Evolutionary conservation across 2,797 vertebrate genomes (phyloP).

Genomic region (Rhinoraja longicauda): DNA sequence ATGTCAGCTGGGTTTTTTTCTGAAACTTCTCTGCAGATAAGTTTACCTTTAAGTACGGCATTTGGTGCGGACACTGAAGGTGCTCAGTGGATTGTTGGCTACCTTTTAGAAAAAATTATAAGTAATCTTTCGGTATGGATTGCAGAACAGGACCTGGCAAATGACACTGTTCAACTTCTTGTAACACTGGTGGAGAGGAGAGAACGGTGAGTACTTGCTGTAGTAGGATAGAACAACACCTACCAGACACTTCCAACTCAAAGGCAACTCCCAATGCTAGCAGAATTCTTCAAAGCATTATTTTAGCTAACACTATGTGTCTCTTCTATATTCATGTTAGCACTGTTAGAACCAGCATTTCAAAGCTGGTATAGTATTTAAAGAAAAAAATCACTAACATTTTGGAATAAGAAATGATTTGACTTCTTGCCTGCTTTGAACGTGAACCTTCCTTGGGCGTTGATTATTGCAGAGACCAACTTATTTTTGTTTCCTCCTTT

Average conservation of each 20-base stretch:
- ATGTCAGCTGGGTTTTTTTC: neutral
- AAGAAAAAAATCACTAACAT: neutral
- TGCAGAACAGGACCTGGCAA: constrained; percentile 88
- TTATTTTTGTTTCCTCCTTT: too few relatives aligned
- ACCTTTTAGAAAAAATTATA: constrained; percentile 97
- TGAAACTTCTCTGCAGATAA: constrained; percentile 69
- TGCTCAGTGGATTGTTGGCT: constrained; percentile 95
- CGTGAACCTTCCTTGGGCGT: neutral
- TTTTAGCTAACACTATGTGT: neutral
- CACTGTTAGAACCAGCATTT: neutral
- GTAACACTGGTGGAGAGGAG: constrained; percentile 93
- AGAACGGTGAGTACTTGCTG: constrained; percentile 72
- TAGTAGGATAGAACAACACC: neutral
- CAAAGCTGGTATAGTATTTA: neutral
- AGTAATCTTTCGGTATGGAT: constrained; percentile 97
- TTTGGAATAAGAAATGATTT: neutral
- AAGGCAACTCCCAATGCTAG: neutral
- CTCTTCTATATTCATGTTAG: neutral
- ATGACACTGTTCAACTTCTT: constrained; percentile 93
- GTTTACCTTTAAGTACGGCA: constrained; percentile 85
- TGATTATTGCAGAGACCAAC: neutral
- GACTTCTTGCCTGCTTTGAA: neutral
- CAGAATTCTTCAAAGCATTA: neutral
- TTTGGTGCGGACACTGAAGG: constrained; percentile 95
- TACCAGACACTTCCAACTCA: neutral